Percentiles rank a stretch among this genome's conserved stretches.
Conservation (phyloP, 64 coral and sea anemone genomes). For the Hydrozoanthus tunicans region DNA sequence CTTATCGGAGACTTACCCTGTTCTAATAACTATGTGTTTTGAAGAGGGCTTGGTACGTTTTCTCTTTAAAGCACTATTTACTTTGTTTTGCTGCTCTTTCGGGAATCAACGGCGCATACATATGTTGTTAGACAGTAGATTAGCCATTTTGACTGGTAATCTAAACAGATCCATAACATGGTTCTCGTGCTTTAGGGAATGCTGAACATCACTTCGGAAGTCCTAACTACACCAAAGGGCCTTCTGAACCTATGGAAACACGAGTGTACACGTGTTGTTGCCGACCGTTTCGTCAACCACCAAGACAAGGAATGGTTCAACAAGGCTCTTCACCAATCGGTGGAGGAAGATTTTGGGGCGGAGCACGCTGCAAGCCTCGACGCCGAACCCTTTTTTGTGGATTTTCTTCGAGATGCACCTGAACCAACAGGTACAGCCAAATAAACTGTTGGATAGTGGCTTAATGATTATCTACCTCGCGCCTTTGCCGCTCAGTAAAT, state of each 20-base stretch:
- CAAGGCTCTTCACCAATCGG: constrained; percentile 61
- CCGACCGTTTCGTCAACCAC: constrained; percentile 91
- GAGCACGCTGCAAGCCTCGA: constrained; percentile 52
- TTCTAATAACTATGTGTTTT: too few species aligned
- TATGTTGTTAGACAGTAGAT: too few species aligned
- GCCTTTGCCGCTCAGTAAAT: background rate
- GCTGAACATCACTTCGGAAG: constrained; percentile 87
- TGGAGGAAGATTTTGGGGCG: constrained; percentile 87
- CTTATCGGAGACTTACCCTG: too few species aligned
- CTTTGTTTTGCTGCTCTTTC: too few species aligned
- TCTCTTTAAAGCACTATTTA: too few species aligned
- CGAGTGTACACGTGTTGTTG: constrained; percentile 88
- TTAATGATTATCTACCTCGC: too few species aligned
- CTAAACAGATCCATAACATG: too few species aligned
- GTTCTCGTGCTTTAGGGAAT: constrained; percentile 55
- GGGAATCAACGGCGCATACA: too few species aligned
- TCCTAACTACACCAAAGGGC: constrained; percentile 43
- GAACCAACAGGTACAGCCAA: constrained; percentile 77
- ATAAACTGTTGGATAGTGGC: background rate
- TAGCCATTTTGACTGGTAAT: too few species aligned
- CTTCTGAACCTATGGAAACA: constrained; percentile 93
- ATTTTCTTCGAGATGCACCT: constrained; percentile 95
- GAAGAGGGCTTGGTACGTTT: too few species aligned
- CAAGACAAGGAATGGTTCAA: constrained; percentile 96
- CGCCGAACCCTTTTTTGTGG: constrained; percentile 90